Evolutionary conservation across 2,113 vertebrate genomes (phyloP).

Genomic region (Tachuris rubrigastra): DNA sequence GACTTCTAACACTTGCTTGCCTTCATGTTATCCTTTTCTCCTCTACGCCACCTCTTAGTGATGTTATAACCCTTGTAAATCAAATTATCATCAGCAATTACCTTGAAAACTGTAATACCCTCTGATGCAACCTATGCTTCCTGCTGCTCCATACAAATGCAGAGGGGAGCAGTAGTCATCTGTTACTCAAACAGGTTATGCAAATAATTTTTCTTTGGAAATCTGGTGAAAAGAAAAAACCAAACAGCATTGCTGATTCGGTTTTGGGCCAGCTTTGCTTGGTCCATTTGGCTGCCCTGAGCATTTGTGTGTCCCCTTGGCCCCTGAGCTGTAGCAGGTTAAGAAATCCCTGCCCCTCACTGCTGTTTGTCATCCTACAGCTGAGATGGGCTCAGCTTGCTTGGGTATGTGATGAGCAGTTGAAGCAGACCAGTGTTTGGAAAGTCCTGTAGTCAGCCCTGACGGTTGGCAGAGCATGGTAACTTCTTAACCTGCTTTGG

Average conservation of each 20-base stretch:
- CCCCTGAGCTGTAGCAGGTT: background rate
- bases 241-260: fast-evolving
- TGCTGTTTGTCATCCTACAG: background rate
- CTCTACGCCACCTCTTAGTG: background rate
- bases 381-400: background rate
- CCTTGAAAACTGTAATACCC: background rate
- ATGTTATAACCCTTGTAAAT: background rate
- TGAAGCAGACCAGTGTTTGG: background rate
- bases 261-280: background rate
- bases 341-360: background rate
- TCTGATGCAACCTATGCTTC: background rate
- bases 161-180: background rate
- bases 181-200: background rate
- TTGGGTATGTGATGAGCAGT: background rate
- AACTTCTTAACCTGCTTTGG: background rate
- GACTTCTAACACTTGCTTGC: background rate
- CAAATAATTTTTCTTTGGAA: background rate
- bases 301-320: background rate
- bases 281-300: background rate
- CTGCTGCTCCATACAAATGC: background rate
- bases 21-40: background rate
- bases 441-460: background rate
- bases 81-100: background rate
- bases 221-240: background rate
- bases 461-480: background rate